Evolutionary conservation across 2,797 vertebrate genomes (phyloP), one percentile per base, ranked within the genome.

Genomic region (Harpagifer antarcticus): DNA sequence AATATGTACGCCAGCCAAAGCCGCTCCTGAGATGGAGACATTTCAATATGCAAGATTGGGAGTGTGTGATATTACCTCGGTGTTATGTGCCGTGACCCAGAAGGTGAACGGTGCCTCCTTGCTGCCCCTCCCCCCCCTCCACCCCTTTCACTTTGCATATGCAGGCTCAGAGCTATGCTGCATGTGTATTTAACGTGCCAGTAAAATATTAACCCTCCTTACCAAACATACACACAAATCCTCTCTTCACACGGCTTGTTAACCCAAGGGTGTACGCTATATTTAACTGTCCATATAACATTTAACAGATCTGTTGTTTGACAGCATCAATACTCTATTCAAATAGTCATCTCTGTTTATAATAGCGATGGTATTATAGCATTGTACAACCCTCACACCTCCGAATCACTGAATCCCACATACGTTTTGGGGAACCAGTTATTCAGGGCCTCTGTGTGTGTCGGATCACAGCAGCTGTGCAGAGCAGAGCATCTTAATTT

Each of bases 341-440:
- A n/a, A 44, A 60, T 52, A 75, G 75, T 11, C 62, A 33, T 67
- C 47, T 59, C 4, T 68, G 45, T 74, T 68, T 67, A 45, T 55
- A 66, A 64, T 20, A 70, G 65, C 73, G 69, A 8, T 11, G 43
- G 57, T 56, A 45, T 76, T 76, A 74, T 17, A 74, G 75, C 79
- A 31, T 50, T 23, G 43, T 16, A 23, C 58, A 23, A 72, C 54
- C 27, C 78, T 63, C 72, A 74, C 76, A 65, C 69, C 57, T 76
- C 70, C 65, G 23, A 63, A 82, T 79, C 85, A 82, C 87, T 65
- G 54, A 78, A 79, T 79, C 78, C 79, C 69, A 80, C 95, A 93
- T 90, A 94, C 94, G 93, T 94, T 94, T 94, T 49, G 48, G 94
- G 95, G 94, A 94, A 96, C 93, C 94, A 94, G 95, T 96, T 96